Evolutionary conservation across 2,113 vertebrate genomes (phyloP).

Genomic region (Regulus satrapa): DNA sequence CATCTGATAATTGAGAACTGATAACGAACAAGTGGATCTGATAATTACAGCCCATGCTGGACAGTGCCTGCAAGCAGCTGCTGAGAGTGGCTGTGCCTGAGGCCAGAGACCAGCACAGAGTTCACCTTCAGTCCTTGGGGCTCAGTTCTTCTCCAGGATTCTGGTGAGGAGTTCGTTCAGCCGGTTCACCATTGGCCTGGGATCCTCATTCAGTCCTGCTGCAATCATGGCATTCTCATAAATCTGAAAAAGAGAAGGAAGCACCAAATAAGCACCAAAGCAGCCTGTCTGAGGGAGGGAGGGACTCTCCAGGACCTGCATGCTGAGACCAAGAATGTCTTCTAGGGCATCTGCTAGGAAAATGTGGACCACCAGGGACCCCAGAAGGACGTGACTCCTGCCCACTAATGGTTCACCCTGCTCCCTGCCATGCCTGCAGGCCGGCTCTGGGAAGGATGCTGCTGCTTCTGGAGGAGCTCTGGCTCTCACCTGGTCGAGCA

Average conservation of each 20-base stretch:
- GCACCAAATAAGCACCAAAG: not conserved
- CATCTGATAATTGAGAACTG: too few relatives aligned
- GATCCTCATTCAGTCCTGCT: constrained; percentile 91
- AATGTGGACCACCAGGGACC: not conserved
- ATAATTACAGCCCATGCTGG: not conserved
- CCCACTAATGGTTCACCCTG: not conserved
- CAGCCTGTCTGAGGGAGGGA: not conserved
- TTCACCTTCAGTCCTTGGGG: not conserved
- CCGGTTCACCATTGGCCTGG: constrained; percentile 89
- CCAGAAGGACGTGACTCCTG: not conserved
- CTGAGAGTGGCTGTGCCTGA: not conserved
- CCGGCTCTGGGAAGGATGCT: not conserved
- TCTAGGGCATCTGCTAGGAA: not conserved
- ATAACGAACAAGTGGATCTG: not conserved
- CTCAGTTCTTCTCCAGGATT: constrained; percentile 87
- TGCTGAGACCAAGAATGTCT: not conserved
- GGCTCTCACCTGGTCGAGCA: constrained; percentile 87
- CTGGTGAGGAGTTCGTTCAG: constrained; percentile 87
- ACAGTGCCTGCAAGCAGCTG: not conserved
- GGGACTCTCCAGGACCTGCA: not conserved
- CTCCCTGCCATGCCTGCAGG: not conserved
- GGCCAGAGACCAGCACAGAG: not conserved
- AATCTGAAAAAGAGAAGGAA: constrained; percentile 75
- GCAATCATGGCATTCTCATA: constrained; percentile 98
- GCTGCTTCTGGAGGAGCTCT: not conserved